A percentile compares a stretch with the other conserved stretches of the same genome.
Evolutionary conservation across 2,113 vertebrate species (phyloP).

Genomic region (Clupea harengus): DNA sequence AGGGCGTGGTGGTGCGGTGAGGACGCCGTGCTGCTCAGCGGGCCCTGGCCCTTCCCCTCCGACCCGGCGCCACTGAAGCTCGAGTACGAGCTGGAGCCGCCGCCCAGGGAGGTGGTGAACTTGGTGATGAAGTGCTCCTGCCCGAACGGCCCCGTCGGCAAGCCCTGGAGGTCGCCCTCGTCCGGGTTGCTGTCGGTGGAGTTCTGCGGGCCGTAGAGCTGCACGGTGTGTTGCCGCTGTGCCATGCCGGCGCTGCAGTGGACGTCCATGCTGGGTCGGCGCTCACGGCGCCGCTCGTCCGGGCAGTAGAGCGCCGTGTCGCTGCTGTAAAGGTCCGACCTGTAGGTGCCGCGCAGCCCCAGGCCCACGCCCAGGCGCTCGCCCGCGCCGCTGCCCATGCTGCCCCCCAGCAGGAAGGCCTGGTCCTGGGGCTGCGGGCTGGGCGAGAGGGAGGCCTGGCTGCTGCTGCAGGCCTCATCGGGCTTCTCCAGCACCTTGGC

Average conservation of each 20-base stretch:
- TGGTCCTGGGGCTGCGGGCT: constrained; percentile 78
- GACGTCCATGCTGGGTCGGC: constrained; percentile 85
- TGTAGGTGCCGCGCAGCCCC: constrained; percentile 73
- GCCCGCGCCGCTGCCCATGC: constrained; percentile 60
- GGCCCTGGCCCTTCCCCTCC: constrained; percentile 80
- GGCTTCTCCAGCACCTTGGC: constrained; percentile 90
- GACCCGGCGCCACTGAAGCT: constrained; percentile 89
- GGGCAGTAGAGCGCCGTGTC: constrained; percentile 94
- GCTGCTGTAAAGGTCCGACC: constrained; percentile 89
- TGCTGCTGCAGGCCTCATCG: constrained; percentile 78
- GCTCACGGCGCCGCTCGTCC: constrained; percentile 80
- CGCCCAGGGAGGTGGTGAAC: constrained; percentile 78
- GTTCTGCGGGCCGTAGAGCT: constrained; percentile 81
- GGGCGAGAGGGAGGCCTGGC: constrained; percentile 80
- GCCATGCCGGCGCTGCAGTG: constrained; percentile 58
- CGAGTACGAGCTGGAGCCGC: constrained; percentile 91
- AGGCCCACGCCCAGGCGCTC: constrained; percentile 76
- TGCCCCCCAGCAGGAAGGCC: constrained; percentile 64
- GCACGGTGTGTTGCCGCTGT: constrained; percentile 47
- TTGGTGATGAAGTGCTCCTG: constrained; percentile 83
- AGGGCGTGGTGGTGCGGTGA: constrained; percentile 86
- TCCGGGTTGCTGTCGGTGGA: constrained; percentile 89
- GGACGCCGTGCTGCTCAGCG: constrained; percentile 83
- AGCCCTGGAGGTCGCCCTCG: constrained; percentile 72
- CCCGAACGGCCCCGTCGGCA: constrained; percentile 75